Percentiles rank a stretch among this genome's conserved stretches.
Evolutionary conservation across 1,140 invertebrate genomes (phyloP).

Genomic region (Varroa destructor): DNA sequence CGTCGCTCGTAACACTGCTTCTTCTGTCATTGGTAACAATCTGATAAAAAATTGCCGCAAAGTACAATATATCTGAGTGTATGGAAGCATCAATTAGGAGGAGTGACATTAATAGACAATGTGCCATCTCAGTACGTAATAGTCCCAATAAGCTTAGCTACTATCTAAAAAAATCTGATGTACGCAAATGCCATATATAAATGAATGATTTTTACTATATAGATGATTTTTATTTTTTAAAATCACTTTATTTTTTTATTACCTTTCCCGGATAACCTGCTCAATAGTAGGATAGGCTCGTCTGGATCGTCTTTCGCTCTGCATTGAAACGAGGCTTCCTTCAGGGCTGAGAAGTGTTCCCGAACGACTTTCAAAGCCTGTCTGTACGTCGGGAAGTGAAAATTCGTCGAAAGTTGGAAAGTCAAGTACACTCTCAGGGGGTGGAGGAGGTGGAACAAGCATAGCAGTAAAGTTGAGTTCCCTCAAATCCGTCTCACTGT

Average conservation of each 20-base stretch:
- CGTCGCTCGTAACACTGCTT: background rate
- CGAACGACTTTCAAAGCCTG: constrained; percentile 8
- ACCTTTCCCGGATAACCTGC: constrained; percentile 22
- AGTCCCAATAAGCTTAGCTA: too few species aligned
- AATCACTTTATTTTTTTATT: background rate
- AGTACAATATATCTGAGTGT: too few species aligned
- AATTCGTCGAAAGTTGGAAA: constrained; percentile 23
- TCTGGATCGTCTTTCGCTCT: constrained; percentile 7
- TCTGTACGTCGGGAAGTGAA: constrained; percentile 14
- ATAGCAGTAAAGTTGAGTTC: constrained; percentile 20
- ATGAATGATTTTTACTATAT: too few species aligned
- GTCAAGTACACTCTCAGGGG: constrained; percentile 15
- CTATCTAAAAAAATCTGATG: too few species aligned
- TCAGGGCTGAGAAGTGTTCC: constrained; percentile 5
- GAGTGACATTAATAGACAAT: too few species aligned
- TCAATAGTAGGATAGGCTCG: constrained; percentile 18
- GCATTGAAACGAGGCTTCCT: background rate
- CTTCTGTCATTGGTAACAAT: constrained; percentile 4
- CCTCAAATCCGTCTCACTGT: constrained; percentile 19
- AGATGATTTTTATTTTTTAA: background rate
- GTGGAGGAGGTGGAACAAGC: constrained; percentile 13
- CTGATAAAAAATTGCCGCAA: background rate
- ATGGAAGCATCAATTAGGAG: too few species aligned
- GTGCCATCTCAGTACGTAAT: too few species aligned
- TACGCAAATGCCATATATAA: too few species aligned